phyloP scores from a whole-genome alignment of 1,140 invertebrate genomes.

The Drosophila bocqueti region DNA sequence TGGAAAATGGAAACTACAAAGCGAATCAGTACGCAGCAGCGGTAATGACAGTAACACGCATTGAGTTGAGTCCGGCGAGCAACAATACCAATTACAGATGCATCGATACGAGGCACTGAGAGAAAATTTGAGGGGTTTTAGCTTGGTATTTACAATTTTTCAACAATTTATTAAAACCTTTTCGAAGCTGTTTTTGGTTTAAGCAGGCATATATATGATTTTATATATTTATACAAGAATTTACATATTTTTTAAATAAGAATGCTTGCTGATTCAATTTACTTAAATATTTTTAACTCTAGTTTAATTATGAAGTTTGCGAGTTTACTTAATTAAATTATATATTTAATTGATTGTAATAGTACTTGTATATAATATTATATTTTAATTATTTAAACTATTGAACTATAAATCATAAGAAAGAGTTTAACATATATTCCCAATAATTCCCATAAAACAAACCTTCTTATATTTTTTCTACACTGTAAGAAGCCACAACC shows the following conservation, averaged over 20 bases:
- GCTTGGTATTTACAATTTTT: too few species aligned
- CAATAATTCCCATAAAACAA: neutral
- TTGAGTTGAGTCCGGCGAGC: conserved; percentile 7
- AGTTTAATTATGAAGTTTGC: too few species aligned
- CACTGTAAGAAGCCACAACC: neutral
- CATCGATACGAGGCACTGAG: neutral
- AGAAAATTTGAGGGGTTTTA: neutral
- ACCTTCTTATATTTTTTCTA: neutral
- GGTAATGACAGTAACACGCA: conserved; percentile 29
- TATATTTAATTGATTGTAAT: neutral
- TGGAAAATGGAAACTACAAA: conserved; percentile 7
- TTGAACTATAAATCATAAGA: neutral
- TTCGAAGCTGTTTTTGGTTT: neutral
- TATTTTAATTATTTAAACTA: neutral
- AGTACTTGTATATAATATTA: neutral
- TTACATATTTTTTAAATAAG: neutral
- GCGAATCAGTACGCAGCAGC: conserved; percentile 15
- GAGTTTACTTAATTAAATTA: too few species aligned
- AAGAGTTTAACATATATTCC: neutral
- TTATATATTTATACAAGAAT: too few species aligned
- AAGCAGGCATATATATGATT: neutral
- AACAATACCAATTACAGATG: conserved; percentile 28
- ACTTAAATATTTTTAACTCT: neutral
- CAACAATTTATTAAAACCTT: neutral
- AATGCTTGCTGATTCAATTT: neutral